Percentiles rank a stretch among this genome's conserved stretches.
These are phyloP conservation scores for Patagioenas fasciata DNA, from an alignment of 2,113 vertebrate genomes.

Conservation along the genomic window DNA sequence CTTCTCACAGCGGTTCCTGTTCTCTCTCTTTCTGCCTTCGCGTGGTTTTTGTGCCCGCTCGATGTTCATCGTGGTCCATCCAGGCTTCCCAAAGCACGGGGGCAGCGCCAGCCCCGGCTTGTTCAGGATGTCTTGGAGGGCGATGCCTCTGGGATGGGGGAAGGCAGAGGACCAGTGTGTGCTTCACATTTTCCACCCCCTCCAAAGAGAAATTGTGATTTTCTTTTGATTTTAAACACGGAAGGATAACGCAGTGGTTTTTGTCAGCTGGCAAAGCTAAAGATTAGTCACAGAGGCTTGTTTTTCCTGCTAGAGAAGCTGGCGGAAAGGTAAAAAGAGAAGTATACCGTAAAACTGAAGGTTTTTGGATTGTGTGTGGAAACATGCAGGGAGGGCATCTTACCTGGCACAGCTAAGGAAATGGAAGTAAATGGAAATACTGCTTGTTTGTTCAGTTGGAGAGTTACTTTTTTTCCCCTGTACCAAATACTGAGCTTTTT, in stretches of 20 bases:
- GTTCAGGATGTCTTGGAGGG: not conserved
- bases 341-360: not conserved
- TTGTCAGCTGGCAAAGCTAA: constrained; percentile 23
- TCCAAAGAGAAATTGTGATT: constrained; percentile 40
- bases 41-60: not conserved
- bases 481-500: not conserved
- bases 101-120: not conserved
- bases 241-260: not conserved
- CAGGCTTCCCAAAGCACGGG: not conserved
- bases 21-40: not conserved
- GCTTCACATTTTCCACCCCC: not conserved
- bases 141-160: not conserved
- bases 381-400: not conserved
- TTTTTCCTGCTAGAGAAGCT: constrained; percentile 16
- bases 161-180: not conserved
- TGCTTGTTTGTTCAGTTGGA: not conserved
- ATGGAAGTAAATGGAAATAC: not conserved
- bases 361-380: not conserved
- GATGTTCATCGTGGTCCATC: not conserved
- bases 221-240: not conserved
- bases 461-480: not conserved
- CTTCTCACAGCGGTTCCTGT: constrained; percentile 65
- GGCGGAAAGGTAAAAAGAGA: constrained; percentile 20
- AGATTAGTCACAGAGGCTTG: constrained; percentile 43
- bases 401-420: not conserved